These are phyloP conservation scores for Lacanobia wlatinum DNA, from an alignment of 2,888 invertebrate species.

Conservation along the genomic window DNA sequence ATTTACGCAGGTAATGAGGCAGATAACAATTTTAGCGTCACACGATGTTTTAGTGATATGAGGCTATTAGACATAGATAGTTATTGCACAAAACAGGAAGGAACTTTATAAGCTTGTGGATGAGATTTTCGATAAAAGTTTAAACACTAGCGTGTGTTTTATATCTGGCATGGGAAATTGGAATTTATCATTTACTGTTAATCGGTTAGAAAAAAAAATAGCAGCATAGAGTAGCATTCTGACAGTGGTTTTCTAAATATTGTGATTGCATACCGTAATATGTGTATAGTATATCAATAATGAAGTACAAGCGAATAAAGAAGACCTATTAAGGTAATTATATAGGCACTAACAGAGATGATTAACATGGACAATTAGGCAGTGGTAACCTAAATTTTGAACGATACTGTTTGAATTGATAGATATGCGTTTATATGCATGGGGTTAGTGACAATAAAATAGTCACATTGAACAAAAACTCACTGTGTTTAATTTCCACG, in stretches of 20 bases:
- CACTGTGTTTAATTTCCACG: constrained; percentile 79
- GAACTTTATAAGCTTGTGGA: constrained; percentile 38
- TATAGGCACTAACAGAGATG: not conserved
- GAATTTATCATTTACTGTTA: constrained; percentile 12
- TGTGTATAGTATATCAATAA: not conserved
- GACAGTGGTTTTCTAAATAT: not conserved
- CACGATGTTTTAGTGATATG: constrained; percentile 57
- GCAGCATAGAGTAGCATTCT: not conserved
- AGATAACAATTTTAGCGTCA: constrained; percentile 49
- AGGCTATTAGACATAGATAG: constrained; percentile 23
- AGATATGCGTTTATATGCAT: constrained; percentile 4
- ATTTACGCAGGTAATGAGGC: constrained; percentile 29
- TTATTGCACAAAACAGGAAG: constrained; percentile 48
- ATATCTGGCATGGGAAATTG: not conserved
- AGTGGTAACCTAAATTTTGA: constrained; percentile 9
- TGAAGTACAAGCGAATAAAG: not conserved
- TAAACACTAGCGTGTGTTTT: constrained; percentile 21
- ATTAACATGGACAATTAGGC: constrained; percentile 1
- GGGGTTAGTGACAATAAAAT: constrained; percentile 40
- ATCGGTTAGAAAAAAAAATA: not conserved
- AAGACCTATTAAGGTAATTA: constrained; percentile 3
- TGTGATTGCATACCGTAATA: not conserved
- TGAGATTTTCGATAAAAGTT: constrained; percentile 54
- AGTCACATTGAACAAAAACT: constrained; percentile 68
- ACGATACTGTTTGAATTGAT: constrained; percentile 16